Base-by-base conservation (phyloP, 2,888 invertebrate genomes). In the Torymus aiolomorphi region DNA sequence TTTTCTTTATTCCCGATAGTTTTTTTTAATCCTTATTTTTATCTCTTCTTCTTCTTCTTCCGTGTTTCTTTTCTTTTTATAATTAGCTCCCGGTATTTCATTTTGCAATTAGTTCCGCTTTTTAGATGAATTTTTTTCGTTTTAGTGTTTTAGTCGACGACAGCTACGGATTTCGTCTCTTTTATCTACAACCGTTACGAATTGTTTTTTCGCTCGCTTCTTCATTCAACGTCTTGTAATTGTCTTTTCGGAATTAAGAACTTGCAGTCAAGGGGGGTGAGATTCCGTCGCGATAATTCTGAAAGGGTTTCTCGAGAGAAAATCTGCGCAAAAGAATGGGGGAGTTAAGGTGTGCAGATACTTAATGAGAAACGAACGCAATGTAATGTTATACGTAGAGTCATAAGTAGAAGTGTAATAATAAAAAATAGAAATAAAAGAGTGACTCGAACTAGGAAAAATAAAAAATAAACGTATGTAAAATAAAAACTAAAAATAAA, bases 201-300 rank as follows among this genome's bases (percentile, higher is more conserved):
- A 42, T 42, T 14, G 49, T 63, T 74, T 61, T 69, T 76, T 51
- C 52, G 57, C 20, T 66, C 57, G 52, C 49, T 71, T 66, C 49
- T 24, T 63, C 24, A 31, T 71, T 70, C 63, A 70, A 51, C 56
- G 57, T 70, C 59, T 67, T 70, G 49, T 20, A 52, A 1, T 31
- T 24, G 20, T 51, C 65, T 56, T 67, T 73, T 73, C 66, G 77
- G 65, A 83, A 78, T 83, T 82, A 84, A 87, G 85, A 89, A 89
- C 89, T 89, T 89, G 88, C 87, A 89, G 89, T 89, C 89, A 89
- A 89, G 89, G 89, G 89, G 87, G 84, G 72, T 67, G 66, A 79
- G 65, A 76, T 76, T 71, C 31, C 52, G 51, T 63, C 52, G 70
- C 74, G 59, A 52, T 52, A 67, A 49, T 71, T 70, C 13, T 51